A percentile compares a stretch with the other conserved stretches of the same genome.
These are phyloP conservation scores for Tylochromis polylepis DNA, from an alignment of 2,113 vertebrate genomes.

Conservation along the genomic window DNA sequence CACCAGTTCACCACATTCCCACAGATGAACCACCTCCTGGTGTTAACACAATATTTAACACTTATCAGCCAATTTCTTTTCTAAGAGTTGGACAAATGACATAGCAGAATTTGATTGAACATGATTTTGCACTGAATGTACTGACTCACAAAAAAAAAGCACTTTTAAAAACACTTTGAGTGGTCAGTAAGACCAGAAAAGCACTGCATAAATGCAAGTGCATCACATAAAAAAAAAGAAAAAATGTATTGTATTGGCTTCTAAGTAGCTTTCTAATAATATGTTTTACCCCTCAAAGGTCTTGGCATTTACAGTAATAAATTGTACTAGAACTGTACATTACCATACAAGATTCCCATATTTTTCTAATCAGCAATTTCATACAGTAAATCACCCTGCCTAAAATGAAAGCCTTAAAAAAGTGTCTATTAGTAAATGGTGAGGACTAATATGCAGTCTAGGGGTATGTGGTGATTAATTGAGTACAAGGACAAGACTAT, in stretches of 20 bases:
- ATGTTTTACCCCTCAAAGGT: not conserved
- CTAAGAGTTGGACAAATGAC: not conserved
- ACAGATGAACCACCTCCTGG: not conserved
- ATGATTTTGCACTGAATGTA: not conserved
- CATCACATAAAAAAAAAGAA: not conserved
- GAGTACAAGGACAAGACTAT: slow-evolving; percentile 70
- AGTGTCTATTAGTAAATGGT: not conserved
- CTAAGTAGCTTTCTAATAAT: not conserved
- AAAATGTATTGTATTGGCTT: not conserved
- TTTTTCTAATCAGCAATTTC: not conserved
- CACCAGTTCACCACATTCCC: not conserved
- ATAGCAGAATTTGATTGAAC: not conserved
- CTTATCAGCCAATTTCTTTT: not conserved
- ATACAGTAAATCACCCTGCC: not conserved
- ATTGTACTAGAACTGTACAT: accelerated
- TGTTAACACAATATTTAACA: not conserved
- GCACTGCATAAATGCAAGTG: not conserved
- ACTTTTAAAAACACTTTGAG: not conserved
- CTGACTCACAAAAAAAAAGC: not conserved
- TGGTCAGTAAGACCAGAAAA: not conserved
- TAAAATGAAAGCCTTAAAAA: not conserved
- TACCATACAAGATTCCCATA: not conserved
- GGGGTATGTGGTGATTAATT: slow-evolving; percentile 78
- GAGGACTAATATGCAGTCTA: not conserved
- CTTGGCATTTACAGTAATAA: not conserved